Conservation (phyloP, 53 echinoderm and acorn worm genomes). For the Holothuria scabra region DNA sequence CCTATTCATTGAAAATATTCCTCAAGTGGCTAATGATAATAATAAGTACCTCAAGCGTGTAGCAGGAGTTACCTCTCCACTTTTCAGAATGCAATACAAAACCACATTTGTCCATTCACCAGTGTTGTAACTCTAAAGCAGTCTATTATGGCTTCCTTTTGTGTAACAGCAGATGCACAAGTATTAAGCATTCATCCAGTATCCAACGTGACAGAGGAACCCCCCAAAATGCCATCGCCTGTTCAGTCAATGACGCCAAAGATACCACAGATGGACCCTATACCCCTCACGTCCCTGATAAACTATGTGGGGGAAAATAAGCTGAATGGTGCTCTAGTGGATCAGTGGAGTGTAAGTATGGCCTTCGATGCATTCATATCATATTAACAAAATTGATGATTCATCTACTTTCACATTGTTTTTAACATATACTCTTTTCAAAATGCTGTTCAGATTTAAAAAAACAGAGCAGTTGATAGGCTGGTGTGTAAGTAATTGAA, state of each 20-base stretch:
- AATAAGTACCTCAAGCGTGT: too few species aligned
- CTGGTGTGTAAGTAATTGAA: too few species aligned
- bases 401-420: too few species aligned
- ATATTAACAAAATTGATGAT: too few species aligned
- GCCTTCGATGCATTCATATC: too few species aligned
- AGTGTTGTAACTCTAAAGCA: too few species aligned
- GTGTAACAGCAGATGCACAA: constrained; percentile 1
- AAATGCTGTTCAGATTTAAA: too few species aligned
- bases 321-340: constrained; percentile 44
- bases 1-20: too few species aligned
- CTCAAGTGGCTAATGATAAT: too few species aligned
- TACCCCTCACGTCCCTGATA: constrained; percentile 7
- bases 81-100: not conserved
- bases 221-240: not conserved
- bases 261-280: constrained; percentile 21
- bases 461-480: too few species aligned
- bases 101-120: not conserved
- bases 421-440: too few species aligned
- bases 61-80: not conserved
- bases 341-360: constrained; percentile 49
- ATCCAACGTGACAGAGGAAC: not conserved
- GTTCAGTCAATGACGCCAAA: not conserved
- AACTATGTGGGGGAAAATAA: constrained; percentile 36
- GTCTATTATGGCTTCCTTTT: not conserved
- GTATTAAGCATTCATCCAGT: not conserved